phyloP scores from a whole-genome alignment of 2,888 invertebrate species.

The Calameuta filiformis region DNA sequence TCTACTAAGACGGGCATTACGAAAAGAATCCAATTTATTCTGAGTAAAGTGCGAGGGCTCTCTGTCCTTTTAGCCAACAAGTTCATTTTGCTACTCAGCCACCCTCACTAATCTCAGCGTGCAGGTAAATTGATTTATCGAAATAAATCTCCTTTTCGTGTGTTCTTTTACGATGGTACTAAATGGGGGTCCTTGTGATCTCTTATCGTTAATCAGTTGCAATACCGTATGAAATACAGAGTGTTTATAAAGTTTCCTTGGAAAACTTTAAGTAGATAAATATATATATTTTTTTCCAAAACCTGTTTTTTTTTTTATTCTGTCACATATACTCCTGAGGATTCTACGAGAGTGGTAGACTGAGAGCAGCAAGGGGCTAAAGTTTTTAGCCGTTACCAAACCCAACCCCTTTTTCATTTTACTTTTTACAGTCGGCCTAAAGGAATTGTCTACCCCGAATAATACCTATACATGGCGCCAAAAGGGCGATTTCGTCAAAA shows the following conservation, averaged over 20 bases:
- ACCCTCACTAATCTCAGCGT: neutral
- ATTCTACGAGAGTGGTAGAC: neutral
- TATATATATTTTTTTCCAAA: no score
- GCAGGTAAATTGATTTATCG: neutral
- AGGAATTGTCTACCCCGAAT: neutral
- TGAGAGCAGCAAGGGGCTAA: neutral
- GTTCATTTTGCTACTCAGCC: neutral
- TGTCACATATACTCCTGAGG: neutral
- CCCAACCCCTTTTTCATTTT: neutral
- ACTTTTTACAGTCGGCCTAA: neutral
- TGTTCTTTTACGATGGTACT: neutral
- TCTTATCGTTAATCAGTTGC: neutral
- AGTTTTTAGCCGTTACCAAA: neutral
- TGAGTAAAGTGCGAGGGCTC: neutral
- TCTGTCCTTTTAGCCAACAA: neutral
- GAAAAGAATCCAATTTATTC: neutral
- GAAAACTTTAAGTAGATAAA: neutral
- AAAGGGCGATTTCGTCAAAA: neutral
- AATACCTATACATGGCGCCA: neutral
- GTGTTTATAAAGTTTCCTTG: neutral
- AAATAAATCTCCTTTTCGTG: neutral
- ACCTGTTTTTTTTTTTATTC: neutral
- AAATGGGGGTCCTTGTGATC: neutral
- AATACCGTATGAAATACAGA: neutral
- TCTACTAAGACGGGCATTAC: neutral